Percentiles rank a stretch among this genome's conserved stretches.
phyloP scores from a whole-genome alignment of 2,888 invertebrate genomes.

The Palloptera scutellata region DNA sequence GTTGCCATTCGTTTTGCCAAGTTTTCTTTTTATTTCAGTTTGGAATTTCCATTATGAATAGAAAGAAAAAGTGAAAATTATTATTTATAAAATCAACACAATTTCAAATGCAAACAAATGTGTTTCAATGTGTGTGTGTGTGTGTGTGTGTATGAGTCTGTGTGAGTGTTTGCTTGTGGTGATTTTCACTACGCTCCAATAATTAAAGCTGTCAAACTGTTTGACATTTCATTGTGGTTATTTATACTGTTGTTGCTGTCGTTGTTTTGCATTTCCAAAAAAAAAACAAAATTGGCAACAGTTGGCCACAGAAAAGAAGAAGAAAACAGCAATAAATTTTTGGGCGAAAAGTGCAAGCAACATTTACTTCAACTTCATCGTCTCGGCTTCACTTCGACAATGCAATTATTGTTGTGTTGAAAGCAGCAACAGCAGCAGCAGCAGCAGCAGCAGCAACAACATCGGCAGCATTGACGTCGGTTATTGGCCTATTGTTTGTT shows the following conservation, averaged over 20 bases:
- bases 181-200: conserved; percentile 25
- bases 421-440: conserved; percentile 1
- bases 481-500: background rate
- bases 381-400: background rate
- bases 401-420: background rate
- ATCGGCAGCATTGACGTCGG: background rate
- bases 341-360: too few relatives aligned
- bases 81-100: too few relatives aligned
- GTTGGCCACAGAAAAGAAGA: background rate
- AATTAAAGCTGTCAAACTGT: conserved; percentile 12
- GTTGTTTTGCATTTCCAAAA: background rate
- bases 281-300: background rate
- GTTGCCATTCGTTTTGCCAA: too few relatives aligned
- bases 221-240: background rate
- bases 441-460: background rate
- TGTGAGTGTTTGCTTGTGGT: background rate
- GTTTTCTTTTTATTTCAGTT: too few relatives aligned
- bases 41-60: too few relatives aligned
- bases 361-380: background rate
- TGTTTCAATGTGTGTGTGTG: too few relatives aligned
- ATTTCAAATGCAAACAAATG: too few relatives aligned
- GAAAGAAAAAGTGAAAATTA: too few relatives aligned
- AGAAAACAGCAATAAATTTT: background rate
- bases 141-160: too few relatives aligned
- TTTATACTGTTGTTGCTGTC: background rate